Base-by-base conservation (phyloP, 2,797 vertebrate genomes). In the Varecia variegata region DNA sequence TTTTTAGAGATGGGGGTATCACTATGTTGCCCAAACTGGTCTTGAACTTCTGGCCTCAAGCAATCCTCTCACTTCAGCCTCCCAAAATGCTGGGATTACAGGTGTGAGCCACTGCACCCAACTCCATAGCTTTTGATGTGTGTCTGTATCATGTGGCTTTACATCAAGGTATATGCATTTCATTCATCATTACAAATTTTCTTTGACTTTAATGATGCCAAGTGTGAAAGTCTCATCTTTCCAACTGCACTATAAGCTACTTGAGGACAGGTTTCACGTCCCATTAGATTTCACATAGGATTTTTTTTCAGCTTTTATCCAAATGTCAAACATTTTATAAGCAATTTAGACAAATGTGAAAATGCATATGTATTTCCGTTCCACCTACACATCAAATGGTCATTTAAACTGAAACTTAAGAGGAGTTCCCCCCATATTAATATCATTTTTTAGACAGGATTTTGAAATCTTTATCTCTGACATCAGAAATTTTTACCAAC, bases 401-500 rank as follows among this genome's bases (percentile, higher is more conserved):
- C 47, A 90, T 60, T 67, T 92, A 85, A 79, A 85, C 27, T 23
- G 32, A 95, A 97, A 81, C 54, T 90, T 67, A 60, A 62, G 32
- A 30, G 23, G 14, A 77, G 30, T n/a, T 93, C 70, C 68, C 68
- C 79, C 27, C 12, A 60, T 47, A 77, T 58, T 58, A 27, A 68
- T 67, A 88, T 73, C 70, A 94, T 71, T 60, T 93, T 94, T 74
- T 20, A 14, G 30, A 25, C 43, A 94, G 15, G 35, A 81, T 52
- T 92, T 54, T 84, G 43, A 95, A 93, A 77, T 90, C 76, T 81
- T n/a, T 95, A 43, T 83, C 43, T 76, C 21, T 82, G 67, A 20
- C 73, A 85, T 90, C 47, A 70, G 76, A 88, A 93, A 90, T 79
- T 68, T 97, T 92, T 81, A 81, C 50, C 12, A 73, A 73, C 38